Evolutionary conservation across 1,140 invertebrate genomes (phyloP), one percentile per base, ranked within the genome.

Genomic region (Notospermus geniculatus): DNA sequence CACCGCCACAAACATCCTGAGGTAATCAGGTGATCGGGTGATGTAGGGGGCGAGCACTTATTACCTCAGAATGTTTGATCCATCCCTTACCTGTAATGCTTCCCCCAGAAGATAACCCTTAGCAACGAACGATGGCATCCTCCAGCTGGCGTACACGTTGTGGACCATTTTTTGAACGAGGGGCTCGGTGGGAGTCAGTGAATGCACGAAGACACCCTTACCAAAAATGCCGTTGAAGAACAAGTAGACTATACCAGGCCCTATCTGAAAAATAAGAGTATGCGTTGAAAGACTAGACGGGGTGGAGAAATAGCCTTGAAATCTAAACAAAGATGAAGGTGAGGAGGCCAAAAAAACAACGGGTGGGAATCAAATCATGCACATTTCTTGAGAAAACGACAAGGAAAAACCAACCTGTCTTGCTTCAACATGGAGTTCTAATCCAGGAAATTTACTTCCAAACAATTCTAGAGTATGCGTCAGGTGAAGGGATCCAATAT

Each of bases 121-220:
- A 0, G 88, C 78, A 43, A 86, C 74, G 0, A 87, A 83, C 0
- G 85, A 86, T 2, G 89, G 78, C 30, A 73, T 65, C 9, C 63
- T 65, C 56, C 62, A 66, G 39, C 66, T 63, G 46, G 77, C 63
- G 53, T 78, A 80, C 23, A 95, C 84, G 45, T 87, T 81, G 73
- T 95, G 93, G 0, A 89, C 82, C 0, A 95, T 86, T 69, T 85
- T 86, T 74, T 94, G 92, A 0, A 90, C 63, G 9, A 94, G 71
- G 0, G 92, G 90, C 50, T 88, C 88, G 0, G 92, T 62, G 0
- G 93, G 92, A 0, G 89, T 92, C 0, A 95, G 87, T 0, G 86
- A 88, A 77, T 95, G 92, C 0, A 90, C 71, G 13, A 92, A 86
- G 45, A 87, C 83, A 25, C 91, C 83, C 13, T 62, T 70, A 0